Evolutionary conservation across 2,113 vertebrate genomes (phyloP).

Genomic region (Tragelaphus imberbis): DNA sequence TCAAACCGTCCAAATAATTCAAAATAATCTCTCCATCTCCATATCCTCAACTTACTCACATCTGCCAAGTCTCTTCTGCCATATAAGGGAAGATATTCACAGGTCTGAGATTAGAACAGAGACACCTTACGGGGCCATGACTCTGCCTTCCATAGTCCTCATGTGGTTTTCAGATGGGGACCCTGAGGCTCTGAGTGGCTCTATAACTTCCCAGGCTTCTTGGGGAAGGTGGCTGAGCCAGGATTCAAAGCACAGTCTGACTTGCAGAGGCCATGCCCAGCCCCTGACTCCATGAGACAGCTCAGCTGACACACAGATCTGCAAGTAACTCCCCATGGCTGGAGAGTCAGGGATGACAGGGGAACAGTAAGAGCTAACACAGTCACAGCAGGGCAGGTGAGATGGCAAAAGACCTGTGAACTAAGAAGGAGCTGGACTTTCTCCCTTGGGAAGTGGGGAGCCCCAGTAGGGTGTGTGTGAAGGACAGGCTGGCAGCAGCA

Average conservation of each 20-base stretch:
- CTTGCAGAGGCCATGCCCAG: neutral
- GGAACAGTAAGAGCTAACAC: neutral
- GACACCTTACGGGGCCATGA: neutral
- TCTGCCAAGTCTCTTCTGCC: neutral
- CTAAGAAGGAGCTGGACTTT: neutral
- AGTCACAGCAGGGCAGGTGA: too few relatives aligned
- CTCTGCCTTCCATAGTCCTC: neutral
- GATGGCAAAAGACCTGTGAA: neutral
- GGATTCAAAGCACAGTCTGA: neutral
- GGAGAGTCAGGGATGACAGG: neutral
- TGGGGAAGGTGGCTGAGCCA: neutral
- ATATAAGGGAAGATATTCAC: fast-evolving
- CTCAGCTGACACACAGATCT: too few relatives aligned
- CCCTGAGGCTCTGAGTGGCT: neutral
- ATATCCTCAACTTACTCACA: neutral
- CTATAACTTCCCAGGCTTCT: neutral
- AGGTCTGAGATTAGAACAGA: neutral
- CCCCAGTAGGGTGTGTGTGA: fast-evolving
- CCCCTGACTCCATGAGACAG: neutral
- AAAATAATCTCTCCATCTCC: neutral
- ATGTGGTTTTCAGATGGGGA: neutral
- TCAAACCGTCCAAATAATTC: neutral
- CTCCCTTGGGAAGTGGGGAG: neutral
- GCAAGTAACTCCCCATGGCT: neutral
- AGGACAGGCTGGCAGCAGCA: neutral